Evolutionary conservation across 53 echinoderm and acorn worm genomes (phyloP).

Genomic region (Holothuria leucospilota): DNA sequence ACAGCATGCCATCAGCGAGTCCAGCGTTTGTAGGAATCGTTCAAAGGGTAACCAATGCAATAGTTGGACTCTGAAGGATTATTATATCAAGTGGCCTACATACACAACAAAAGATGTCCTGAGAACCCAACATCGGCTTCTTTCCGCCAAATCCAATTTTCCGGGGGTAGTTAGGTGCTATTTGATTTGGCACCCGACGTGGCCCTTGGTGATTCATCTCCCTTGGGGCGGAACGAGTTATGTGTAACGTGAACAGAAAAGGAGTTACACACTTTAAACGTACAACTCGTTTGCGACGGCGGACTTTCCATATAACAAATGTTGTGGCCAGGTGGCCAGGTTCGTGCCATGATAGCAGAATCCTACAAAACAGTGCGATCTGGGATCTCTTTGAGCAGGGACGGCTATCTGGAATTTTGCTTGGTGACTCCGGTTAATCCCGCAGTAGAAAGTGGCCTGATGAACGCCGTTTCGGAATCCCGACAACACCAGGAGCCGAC

Average conservation of each 20-base stretch:
- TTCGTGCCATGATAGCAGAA: constrained; percentile 25
- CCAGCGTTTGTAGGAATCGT: constrained; percentile 2
- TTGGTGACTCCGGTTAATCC: constrained; percentile 43
- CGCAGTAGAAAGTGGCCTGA: constrained; percentile 31
- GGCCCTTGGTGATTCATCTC: constrained; percentile 36
- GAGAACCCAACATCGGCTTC: background rate
- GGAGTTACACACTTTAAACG: constrained; percentile 27
- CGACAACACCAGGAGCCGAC: background rate
- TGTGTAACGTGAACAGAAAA: constrained; percentile 35
- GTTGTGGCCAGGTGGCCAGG: constrained; percentile 37
- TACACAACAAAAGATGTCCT: background rate
- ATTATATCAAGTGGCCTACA: constrained; percentile 34
- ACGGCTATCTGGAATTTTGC: constrained; percentile 23
- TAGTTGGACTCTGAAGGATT: constrained; percentile 33
- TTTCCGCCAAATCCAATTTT: constrained; percentile 15
- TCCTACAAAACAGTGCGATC: background rate
- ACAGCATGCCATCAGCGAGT: background rate
- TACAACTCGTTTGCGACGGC: constrained; percentile 43
- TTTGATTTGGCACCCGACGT: constrained; percentile 51
- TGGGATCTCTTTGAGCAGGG: background rate
- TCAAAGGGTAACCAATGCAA: constrained; percentile 3
- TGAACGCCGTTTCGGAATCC: constrained; percentile 20
- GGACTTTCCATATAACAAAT: constrained; percentile 24
- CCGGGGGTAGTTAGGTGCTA: constrained; percentile 36
- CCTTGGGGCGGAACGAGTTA: constrained; percentile 1